A percentile compares a stretch with the other conserved stretches of the same genome.
These are phyloP conservation scores for Drosophila nigricruria DNA, from an alignment of 2,888 invertebrate species.

Conservation along the genomic window DNA sequence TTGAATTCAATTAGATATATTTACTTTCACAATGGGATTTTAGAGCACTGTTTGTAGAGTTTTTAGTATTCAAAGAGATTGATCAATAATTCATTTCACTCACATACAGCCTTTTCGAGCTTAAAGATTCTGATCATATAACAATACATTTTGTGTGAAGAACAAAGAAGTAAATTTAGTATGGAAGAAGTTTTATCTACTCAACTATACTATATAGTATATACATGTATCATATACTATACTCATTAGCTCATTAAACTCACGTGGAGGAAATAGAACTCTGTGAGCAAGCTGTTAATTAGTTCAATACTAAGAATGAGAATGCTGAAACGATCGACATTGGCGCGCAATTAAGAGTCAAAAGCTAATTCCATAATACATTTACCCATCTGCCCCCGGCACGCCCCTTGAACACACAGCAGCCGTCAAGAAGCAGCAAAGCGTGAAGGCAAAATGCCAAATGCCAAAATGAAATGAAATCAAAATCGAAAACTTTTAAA, in stretches of 20 bases:
- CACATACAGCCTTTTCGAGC: no score
- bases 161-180: no score
- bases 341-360: conserved; percentile 28
- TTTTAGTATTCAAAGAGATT: no score
- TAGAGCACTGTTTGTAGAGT: no score
- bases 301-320: conserved; percentile 38
- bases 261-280: background rate
- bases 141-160: no score
- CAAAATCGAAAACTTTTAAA: conserved; percentile 67
- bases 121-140: no score
- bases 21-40: background rate
- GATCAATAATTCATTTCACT: no score
- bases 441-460: conserved; percentile 70
- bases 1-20: background rate
- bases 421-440: conserved; percentile 51
- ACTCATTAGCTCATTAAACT: background rate
- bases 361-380: conserved; percentile 17
- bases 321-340: conserved; percentile 40
- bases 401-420: background rate
- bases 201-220: no score
- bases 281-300: background rate
- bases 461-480: conserved; percentile 71
- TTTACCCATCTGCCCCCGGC: background rate
- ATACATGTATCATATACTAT: no score
- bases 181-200: no score